Conservation (phyloP, 2,113 vertebrate genomes). For the Axis porcinus region DNA sequence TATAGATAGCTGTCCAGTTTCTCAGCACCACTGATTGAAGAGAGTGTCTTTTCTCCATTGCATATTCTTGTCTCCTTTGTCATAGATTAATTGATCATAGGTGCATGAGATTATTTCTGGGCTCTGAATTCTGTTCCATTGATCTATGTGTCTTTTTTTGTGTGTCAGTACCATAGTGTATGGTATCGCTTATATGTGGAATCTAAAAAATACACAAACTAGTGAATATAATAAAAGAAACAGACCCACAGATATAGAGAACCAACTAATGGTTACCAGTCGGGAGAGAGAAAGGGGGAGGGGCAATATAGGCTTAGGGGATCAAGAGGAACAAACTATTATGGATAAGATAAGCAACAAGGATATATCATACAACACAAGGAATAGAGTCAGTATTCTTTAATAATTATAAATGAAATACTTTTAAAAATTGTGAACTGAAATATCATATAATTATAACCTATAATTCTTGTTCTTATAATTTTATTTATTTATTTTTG, state of each 20-base stretch:
- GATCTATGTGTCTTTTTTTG: neutral
- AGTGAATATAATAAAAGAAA: neutral
- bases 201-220: neutral
- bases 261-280: neutral
- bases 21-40: neutral
- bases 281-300: neutral
- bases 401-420: neutral
- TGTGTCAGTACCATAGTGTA: neutral
- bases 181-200: neutral
- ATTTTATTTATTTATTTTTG: neutral
- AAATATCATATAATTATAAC: neutral
- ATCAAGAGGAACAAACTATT: neutral
- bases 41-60: neutral
- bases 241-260: neutral
- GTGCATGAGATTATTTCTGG: neutral
- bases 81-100: neutral
- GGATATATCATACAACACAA: neutral
- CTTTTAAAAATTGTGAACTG: neutral
- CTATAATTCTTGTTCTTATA: neutral
- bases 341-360: neutral
- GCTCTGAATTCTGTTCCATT: neutral
- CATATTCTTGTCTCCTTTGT: neutral
- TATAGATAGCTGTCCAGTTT: neutral
- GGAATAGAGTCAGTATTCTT: neutral
- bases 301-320: neutral